Percentiles rank a stretch among this genome's conserved stretches.
These are phyloP conservation scores for Scaptomyza cyrtandrae DNA, from an alignment of 2,888 invertebrate genomes.

Conservation along the genomic window DNA sequence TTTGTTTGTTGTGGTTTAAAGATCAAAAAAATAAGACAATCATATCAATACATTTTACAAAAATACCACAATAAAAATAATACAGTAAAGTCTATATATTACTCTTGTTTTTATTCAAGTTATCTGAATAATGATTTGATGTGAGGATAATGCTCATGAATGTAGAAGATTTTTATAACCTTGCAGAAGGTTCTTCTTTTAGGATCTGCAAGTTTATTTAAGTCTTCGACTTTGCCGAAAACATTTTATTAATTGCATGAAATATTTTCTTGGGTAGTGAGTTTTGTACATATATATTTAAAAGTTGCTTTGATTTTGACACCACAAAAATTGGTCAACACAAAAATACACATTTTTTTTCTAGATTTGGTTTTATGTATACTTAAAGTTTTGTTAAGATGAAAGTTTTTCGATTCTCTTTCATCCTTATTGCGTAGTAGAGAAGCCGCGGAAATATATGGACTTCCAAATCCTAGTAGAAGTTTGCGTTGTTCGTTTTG, in stretches of 20 bases:
- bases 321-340: slow-evolving; percentile 40
- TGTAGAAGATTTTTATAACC: slow-evolving; percentile 25
- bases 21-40: background rate
- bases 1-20: slow-evolving; percentile 13
- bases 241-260: background rate
- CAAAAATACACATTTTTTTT: slow-evolving; percentile 57
- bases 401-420: slow-evolving; percentile 84
- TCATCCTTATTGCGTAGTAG: slow-evolving; percentile 83
- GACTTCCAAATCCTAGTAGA: slow-evolving; percentile 84
- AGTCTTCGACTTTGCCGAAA: slow-evolving; percentile 41
- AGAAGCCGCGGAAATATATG: slow-evolving; percentile 82
- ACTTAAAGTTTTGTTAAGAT: slow-evolving; percentile 84
- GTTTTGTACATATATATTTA: slow-evolving; percentile 10
- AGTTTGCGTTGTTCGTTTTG: slow-evolving; percentile 65
- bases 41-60: background rate
- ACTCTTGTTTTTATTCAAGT: background rate
- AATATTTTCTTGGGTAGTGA: slow-evolving; percentile 10
- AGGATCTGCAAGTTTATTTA: slow-evolving; percentile 39
- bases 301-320: slow-evolving; percentile 39
- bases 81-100: slow-evolving; percentile 1
- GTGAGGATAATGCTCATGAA: slow-evolving; percentile 10
- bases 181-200: slow-evolving; percentile 21
- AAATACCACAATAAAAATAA: slow-evolving; percentile 4
- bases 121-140: slow-evolving; percentile 2
- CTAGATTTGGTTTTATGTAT: slow-evolving; percentile 74